Base-by-base conservation (phyloP, 1,140 invertebrate genomes). In the Meloidogyne exigua region DNA sequence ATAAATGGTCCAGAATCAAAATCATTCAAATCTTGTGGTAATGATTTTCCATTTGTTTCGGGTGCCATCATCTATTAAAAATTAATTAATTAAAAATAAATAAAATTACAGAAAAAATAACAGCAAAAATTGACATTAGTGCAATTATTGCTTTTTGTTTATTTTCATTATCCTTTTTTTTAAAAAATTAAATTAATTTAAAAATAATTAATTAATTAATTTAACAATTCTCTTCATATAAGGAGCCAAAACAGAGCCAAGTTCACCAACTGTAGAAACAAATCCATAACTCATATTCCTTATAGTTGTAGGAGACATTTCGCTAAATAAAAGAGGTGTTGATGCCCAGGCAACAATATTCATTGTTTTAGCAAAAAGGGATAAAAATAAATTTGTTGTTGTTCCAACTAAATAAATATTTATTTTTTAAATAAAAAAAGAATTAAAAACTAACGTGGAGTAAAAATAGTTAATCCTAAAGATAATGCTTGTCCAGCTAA, bases 181-280 rank as follows among this genome's bases (percentile, higher is more conserved):
- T 3, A 32, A 32, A 39, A 39, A 39, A 57, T 21, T 39, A 49
- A 12, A 26, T 36, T 3, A 49, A 49, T 63, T 21, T 15, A 25
- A 49, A 71, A 21, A 39, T 0, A 15, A 44, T 18, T 12, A 28
- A n/a, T n/a, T 5, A 36, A 26, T 28, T 18, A 13, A 10, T 64
- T 32, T 64, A 2, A 72, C 71, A 72, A 72, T 72, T 57, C 71
- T 23, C 32, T 81, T 84, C 39, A 84, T 44, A 78, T 82, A 82
- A n/a, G 81, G 81, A 26, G 81, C 81, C 39, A 84, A 57, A 39
- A 84, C 74, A 36, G 82, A 82, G 7, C 82, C 81, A 69, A 79
- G 64, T 67, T 82, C 81, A 23, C 81, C 81, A 23, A 76, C 36
- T 66, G 71, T 72, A n/a, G 71, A 83, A 81, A 72, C 68, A 49